Percentiles rank a stretch among this genome's conserved stretches.
These are phyloP conservation scores for Drosophila mayaguana DNA, from an alignment of 2,888 invertebrate genomes.

Conservation along the genomic window DNA sequence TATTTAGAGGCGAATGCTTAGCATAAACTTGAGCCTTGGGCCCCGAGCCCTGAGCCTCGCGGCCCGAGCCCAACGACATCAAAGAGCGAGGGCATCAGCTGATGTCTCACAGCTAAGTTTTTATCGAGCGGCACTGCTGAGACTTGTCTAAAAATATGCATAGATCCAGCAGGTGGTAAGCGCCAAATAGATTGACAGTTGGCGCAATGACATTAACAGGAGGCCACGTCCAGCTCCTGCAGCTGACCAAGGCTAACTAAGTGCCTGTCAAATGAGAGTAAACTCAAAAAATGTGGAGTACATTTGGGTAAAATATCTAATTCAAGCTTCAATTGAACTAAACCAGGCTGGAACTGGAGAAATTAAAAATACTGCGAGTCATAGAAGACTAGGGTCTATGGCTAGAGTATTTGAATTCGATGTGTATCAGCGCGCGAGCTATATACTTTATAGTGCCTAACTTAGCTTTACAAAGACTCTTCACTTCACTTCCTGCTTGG, in stretches of 20 bases:
- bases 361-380: no score
- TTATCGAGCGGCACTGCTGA: slow-evolving; percentile 52
- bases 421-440: no score
- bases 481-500: no score
- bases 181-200: slow-evolving; percentile 36
- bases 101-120: slow-evolving; percentile 42
- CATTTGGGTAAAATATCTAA: neutral
- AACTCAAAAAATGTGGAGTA: neutral
- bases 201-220: slow-evolving; percentile 39
- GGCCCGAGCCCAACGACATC: slow-evolving; percentile 22
- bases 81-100: slow-evolving; percentile 32
- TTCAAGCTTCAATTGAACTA: neutral
- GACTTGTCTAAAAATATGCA: slow-evolving; percentile 57
- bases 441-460: no score
- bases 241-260: slow-evolving; percentile 40
- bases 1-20: slow-evolving; percentile 59
- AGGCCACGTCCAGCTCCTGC: neutral
- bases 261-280: neutral
- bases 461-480: no score
- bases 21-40: slow-evolving; percentile 46
- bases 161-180: neutral
- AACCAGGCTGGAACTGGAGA: no score
- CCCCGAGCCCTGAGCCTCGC: slow-evolving; percentile 3
- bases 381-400: no score
- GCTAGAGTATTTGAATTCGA: no score